phyloP scores from a whole-genome alignment of 2,888 invertebrate genomes.

The Phyllotreta striolata region DNA sequence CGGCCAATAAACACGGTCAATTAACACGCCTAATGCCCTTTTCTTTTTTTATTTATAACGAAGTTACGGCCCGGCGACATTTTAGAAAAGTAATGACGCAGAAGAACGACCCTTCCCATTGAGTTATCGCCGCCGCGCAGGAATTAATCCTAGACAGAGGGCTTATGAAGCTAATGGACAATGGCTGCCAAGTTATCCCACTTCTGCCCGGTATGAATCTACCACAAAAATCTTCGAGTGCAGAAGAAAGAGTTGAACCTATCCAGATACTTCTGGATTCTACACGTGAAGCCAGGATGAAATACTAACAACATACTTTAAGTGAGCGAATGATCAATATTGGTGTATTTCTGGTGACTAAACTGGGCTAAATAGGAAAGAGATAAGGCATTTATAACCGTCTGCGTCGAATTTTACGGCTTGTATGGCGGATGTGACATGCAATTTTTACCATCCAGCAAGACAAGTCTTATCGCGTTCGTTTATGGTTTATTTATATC shows the following conservation, averaged over 20 bases:
- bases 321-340: no score
- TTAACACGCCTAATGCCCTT: slow-evolving; percentile 40
- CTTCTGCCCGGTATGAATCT: no score
- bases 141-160: slow-evolving; percentile 32
- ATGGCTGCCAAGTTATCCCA: slow-evolving; percentile 36
- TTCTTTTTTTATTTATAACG: slow-evolving; percentile 45
- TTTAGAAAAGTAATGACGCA: slow-evolving; percentile 53
- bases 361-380: slow-evolving; percentile 4
- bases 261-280: no score
- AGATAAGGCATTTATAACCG: slow-evolving; percentile 46
- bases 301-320: no score
- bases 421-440: slow-evolving; percentile 36
- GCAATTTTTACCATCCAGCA: slow-evolving; percentile 40
- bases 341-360: not conserved
- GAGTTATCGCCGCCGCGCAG: slow-evolving; percentile 36
- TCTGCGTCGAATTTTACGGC: slow-evolving; percentile 40
- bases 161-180: slow-evolving; percentile 49
- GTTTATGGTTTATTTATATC: slow-evolving; percentile 37
- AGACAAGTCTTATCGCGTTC: slow-evolving; percentile 38
- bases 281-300: no score
- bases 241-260: no score
- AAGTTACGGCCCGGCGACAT: slow-evolving; percentile 49
- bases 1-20: slow-evolving; percentile 38
- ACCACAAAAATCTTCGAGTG: no score
- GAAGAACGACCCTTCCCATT: slow-evolving; percentile 45